Evolutionary conservation across 2,113 vertebrate species (phyloP).

Genomic region (Sardina pilchardus): DNA sequence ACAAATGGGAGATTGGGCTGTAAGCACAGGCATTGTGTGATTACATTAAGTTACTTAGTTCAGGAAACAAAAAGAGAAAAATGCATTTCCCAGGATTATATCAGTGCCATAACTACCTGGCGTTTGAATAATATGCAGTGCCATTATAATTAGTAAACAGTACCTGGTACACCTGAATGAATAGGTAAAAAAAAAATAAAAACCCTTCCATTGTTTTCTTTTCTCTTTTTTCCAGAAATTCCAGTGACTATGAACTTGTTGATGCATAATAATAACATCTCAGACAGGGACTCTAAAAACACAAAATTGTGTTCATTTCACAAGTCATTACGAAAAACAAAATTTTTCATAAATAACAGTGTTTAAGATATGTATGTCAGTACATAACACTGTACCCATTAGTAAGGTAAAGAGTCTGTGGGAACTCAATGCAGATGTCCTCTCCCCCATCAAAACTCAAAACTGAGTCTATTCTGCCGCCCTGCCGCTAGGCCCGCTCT

Average conservation of each 20-base stretch:
- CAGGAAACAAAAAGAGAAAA: neutral
- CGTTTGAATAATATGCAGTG: neutral
- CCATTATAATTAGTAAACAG: neutral
- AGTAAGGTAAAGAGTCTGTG: neutral
- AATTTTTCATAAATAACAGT: neutral
- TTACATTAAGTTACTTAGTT: neutral
- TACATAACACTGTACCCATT: neutral
- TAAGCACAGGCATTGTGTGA: neutral
- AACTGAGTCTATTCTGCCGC: neutral
- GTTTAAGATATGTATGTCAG: neutral
- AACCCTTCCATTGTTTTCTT: constrained; percentile 4
- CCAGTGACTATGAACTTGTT: neutral
- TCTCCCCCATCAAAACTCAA: neutral
- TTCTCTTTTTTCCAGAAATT: neutral
- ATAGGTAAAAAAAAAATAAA: constrained; percentile 1
- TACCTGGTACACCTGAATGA: neutral
- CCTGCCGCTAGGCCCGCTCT: constrained; percentile 46
- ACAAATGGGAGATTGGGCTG: neutral
- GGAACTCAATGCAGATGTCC: neutral
- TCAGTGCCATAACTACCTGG: neutral
- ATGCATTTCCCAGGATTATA: neutral
- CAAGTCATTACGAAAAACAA: neutral
- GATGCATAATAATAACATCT: neutral
- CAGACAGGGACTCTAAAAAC: neutral
- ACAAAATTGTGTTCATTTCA: neutral